Percentiles rank a stretch among this genome's conserved stretches.
Evolutionary conservation across 2,797 vertebrate species (phyloP).

Genomic region (Meda fulgida): DNA sequence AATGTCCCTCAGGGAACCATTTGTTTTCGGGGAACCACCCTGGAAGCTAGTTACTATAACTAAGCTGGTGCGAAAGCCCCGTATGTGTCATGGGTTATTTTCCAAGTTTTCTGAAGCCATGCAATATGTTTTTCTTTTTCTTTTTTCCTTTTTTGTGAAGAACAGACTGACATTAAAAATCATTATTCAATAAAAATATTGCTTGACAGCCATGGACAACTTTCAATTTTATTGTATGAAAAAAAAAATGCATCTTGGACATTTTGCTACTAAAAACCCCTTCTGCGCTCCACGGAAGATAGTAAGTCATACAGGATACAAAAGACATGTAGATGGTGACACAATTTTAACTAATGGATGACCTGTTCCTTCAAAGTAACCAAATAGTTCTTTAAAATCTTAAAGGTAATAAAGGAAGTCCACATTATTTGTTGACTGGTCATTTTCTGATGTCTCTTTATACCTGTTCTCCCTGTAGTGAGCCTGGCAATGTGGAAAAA

Average conservation of each 20-base stretch:
- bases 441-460: background rate
- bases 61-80: too few relatives aligned
- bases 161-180: background rate
- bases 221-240: background rate
- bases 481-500: constrained; percentile 77
- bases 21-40: too few relatives aligned
- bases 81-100: background rate
- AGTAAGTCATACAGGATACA: background rate
- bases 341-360: background rate
- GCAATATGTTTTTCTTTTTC: background rate
- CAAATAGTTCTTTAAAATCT: background rate
- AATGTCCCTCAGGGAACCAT: too few relatives aligned
- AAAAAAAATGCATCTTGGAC: background rate
- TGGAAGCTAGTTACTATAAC: too few relatives aligned
- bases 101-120: background rate
- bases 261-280: background rate
- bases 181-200: background rate
- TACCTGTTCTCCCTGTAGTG: constrained; percentile 63
- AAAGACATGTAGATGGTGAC: background rate
- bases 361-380: background rate
- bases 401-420: background rate
- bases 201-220: background rate
- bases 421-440: background rate
- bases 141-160: too few relatives aligned
- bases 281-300: background rate